Evolutionary conservation across 2,888 invertebrate species (phyloP).

Genomic region (Pristionchus entomophagus): DNA sequence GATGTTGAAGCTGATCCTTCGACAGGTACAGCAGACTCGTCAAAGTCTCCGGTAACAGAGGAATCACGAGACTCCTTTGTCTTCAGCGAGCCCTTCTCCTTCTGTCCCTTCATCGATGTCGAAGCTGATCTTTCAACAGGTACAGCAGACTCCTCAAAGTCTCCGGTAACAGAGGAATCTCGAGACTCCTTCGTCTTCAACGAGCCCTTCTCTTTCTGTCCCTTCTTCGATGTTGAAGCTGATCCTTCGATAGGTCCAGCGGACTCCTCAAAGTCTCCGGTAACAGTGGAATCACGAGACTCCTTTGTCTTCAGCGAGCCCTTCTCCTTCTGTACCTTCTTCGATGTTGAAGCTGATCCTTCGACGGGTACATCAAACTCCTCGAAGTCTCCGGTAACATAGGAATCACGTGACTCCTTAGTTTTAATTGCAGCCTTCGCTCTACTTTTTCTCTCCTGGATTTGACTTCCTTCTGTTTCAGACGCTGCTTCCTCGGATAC

Average conservation of each 20-base stretch:
- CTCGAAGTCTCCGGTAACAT: background rate
- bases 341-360: background rate
- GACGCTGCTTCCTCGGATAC: slow-evolving; percentile 17
- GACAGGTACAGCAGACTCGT: background rate
- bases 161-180: background rate
- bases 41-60: background rate
- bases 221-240: background rate
- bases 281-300: background rate
- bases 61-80: slow-evolving; percentile 27
- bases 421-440: background rate
- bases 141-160: background rate
- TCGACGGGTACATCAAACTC: slow-evolving; percentile 5
- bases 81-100: slow-evolving; percentile 49
- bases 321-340: background rate
- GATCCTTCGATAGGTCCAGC: background rate
- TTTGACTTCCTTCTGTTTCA: background rate
- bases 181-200: background rate
- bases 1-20: background rate
- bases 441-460: background rate
- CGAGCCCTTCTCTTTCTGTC: background rate
- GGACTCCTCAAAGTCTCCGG: background rate
- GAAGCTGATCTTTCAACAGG: background rate
- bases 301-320: background rate
- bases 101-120: slow-evolving; percentile 47
- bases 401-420: background rate